Evolutionary conservation across 2,888 invertebrate genomes (phyloP).

Genomic region (Sycophila texana): DNA sequence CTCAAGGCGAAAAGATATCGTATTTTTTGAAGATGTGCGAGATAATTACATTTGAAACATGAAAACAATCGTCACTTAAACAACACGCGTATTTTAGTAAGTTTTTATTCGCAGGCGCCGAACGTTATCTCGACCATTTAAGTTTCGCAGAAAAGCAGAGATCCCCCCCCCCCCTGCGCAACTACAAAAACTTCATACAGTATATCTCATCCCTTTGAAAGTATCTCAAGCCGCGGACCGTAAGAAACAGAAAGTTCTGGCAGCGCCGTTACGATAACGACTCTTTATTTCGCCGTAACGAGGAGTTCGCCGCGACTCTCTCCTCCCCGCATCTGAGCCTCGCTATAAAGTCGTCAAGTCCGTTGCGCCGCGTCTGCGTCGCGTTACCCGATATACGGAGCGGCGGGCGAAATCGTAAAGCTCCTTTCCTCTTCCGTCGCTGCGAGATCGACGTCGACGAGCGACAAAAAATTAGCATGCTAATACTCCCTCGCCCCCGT

Average conservation of each 20-base stretch:
- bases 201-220: not conserved
- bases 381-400: constrained; percentile 27
- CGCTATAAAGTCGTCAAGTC: constrained; percentile 38
- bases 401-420: constrained; percentile 63
- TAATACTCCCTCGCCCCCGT: constrained; percentile 65
- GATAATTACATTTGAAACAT: too few species aligned
- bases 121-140: too few species aligned
- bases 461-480: constrained; percentile 70
- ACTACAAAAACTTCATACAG: too few species aligned
- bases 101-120: too few species aligned
- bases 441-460: constrained; percentile 33
- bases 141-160: too few species aligned
- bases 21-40: too few species aligned
- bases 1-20: too few species aligned
- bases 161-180: too few species aligned
- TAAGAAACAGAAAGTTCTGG: constrained; percentile 16
- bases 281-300: constrained; percentile 52
- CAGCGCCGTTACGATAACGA: constrained; percentile 44
- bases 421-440: constrained; percentile 40
- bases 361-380: not conserved
- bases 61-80: too few species aligned
- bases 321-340: not conserved
- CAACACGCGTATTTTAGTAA: too few species aligned
- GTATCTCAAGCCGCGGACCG: not conserved
- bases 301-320: constrained; percentile 42